These are phyloP conservation scores for Hemicentrotus pulcherrimus DNA, from an alignment of 35 echinoderm and acorn worm genomes.

Conservation along the genomic window DNA sequence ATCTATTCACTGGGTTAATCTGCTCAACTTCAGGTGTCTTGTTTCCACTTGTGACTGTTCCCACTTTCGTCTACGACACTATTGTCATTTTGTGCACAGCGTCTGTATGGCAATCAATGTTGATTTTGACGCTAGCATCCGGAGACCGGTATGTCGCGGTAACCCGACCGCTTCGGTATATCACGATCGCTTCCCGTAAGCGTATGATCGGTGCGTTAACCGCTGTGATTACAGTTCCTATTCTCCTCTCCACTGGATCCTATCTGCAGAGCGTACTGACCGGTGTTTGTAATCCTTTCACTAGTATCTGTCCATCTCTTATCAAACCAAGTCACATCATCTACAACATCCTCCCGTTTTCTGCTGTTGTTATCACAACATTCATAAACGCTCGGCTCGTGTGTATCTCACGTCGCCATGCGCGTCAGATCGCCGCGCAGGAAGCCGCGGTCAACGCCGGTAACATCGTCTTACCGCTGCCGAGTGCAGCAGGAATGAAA, in stretches of 20 bases:
- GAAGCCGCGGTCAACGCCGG: neutral
- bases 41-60: neutral
- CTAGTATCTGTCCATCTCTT: neutral
- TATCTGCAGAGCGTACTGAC: conserved; percentile 37
- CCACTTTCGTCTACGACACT: neutral
- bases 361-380: conserved; percentile 14
- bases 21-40: conserved; percentile 12
- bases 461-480: neutral
- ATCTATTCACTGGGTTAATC: neutral
- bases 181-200: conserved; percentile 25
- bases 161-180: conserved; percentile 56
- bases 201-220: neutral
- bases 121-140: neutral
- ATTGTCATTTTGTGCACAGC: neutral
- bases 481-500: neutral
- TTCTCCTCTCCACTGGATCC: neutral
- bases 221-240: neutral
- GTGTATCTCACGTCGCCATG: conserved; percentile 13
- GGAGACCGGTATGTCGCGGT: conserved; percentile 62
- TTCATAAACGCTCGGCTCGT: conserved; percentile 40
- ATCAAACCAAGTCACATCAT: neutral
- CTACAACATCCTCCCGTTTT: conserved; percentile 39
- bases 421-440: conserved; percentile 48
- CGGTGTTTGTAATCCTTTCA: conserved; percentile 32
- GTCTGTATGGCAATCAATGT: conserved; percentile 33